phyloP scores from a whole-genome alignment of 2,113 vertebrate genomes.

The Tautogolabrus adspersus region DNA sequence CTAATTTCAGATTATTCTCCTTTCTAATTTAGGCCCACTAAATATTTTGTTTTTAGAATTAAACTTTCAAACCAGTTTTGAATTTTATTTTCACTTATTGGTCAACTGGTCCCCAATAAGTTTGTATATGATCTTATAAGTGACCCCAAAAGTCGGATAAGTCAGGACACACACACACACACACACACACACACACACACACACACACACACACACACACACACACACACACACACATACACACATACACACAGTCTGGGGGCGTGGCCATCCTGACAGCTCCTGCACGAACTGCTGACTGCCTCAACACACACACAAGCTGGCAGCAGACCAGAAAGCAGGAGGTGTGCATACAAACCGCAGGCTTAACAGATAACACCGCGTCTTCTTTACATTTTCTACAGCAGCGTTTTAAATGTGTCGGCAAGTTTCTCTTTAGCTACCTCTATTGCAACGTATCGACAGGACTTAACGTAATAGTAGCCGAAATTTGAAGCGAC shows the following conservation, averaged over 20 bases:
- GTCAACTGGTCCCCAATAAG: background rate
- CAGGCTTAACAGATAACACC: conserved; percentile 11
- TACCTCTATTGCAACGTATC: too few species aligned
- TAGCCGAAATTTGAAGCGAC: background rate
- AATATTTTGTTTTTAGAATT: too few species aligned
- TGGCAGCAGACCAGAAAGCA: background rate
- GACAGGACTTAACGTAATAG: too few species aligned
- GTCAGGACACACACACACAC: background rate
- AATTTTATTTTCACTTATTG: too few species aligned
- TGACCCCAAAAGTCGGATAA: too few species aligned
- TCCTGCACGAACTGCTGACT: conserved; percentile 7
- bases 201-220: too few species aligned
- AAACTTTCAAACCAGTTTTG: too few species aligned
- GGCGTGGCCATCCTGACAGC: conserved; percentile 17
- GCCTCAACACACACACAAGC: background rate
- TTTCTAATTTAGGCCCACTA: too few species aligned
- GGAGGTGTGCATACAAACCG: conserved; percentile 37
- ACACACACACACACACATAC: too few species aligned
- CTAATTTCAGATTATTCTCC: too few species aligned
- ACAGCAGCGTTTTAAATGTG: background rate
- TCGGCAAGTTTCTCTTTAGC: background rate
- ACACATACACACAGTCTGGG: background rate
- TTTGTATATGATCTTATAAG: too few species aligned
- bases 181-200: too few species aligned
- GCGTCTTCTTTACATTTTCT: background rate